These are phyloP conservation scores for Tachycineta bicolor DNA, from an alignment of 2,113 vertebrate genomes.

Conservation along the genomic window DNA sequence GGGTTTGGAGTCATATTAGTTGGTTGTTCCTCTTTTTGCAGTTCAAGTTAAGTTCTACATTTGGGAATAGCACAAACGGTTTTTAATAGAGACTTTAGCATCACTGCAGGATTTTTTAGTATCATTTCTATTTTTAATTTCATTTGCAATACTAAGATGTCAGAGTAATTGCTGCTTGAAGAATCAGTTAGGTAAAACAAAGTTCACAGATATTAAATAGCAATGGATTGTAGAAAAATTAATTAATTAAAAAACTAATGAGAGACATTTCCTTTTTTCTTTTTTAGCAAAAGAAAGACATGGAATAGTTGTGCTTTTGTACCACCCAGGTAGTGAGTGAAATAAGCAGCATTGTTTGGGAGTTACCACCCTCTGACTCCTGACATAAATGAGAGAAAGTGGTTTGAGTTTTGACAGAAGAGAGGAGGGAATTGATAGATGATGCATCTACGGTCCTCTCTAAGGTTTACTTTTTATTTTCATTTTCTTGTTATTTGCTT, in stretches of 20 bases:
- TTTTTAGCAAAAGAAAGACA: background rate
- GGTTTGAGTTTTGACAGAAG: background rate
- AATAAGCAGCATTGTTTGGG: background rate
- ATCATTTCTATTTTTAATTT: background rate
- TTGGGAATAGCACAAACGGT: background rate
- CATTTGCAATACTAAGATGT: background rate
- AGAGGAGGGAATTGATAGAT: background rate
- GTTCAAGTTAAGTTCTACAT: background rate
- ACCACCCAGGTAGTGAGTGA: background rate
- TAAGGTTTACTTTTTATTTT: background rate
- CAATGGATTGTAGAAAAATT: background rate
- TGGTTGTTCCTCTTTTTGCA: background rate
- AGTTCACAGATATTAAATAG: background rate
- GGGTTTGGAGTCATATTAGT: background rate
- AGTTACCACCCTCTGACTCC: background rate
- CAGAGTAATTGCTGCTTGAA: background rate
- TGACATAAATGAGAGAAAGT: background rate
- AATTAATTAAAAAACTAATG: no score
- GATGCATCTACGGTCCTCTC: background rate
- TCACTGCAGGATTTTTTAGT: background rate
- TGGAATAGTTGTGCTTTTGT: background rate
- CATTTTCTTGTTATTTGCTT: background rate
- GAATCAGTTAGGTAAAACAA: background rate
- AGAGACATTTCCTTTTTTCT: no score
- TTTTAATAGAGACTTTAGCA: background rate